Evolutionary conservation across 2,888 invertebrate species (phyloP).

Genomic region (Ormyrus pomaceus): DNA sequence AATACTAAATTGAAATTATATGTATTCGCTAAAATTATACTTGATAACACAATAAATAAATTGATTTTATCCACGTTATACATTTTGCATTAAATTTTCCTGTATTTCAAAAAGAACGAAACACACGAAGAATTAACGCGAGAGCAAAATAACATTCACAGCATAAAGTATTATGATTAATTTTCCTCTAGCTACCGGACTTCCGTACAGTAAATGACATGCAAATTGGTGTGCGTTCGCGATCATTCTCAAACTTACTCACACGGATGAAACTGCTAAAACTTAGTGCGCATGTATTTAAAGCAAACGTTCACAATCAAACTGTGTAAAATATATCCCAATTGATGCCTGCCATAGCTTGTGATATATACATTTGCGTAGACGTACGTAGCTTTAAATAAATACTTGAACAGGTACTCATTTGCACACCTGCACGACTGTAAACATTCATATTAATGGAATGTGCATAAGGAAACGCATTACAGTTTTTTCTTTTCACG

Average conservation of each 20-base stretch:
- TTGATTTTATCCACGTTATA: too few species aligned
- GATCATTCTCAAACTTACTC: background rate
- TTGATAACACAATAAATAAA: too few species aligned
- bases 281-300: background rate
- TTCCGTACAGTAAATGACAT: constrained; percentile 7
- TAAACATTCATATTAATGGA: background rate
- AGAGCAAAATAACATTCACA: background rate
- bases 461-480: background rate
- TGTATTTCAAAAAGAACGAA: background rate
- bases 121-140: background rate
- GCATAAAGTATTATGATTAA: constrained; percentile 3
- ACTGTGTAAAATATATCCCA: background rate
- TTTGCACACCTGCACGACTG: background rate
- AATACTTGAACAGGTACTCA: background rate
- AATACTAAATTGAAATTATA: background rate
- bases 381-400: background rate
- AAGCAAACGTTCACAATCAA: background rate
- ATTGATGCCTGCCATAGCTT: constrained; percentile 14
- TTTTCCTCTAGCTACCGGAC: background rate
- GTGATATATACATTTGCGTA: background rate
- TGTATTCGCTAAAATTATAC: too few species aligned
- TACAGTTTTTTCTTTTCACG: background rate
- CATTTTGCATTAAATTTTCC: too few species aligned
- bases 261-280: background rate
- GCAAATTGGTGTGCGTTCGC: constrained; percentile 5